Evolutionary conservation across 2,888 invertebrate species (phyloP), one percentile per base, ranked within the genome.

Genomic region (Luffia ferchaultella): DNA sequence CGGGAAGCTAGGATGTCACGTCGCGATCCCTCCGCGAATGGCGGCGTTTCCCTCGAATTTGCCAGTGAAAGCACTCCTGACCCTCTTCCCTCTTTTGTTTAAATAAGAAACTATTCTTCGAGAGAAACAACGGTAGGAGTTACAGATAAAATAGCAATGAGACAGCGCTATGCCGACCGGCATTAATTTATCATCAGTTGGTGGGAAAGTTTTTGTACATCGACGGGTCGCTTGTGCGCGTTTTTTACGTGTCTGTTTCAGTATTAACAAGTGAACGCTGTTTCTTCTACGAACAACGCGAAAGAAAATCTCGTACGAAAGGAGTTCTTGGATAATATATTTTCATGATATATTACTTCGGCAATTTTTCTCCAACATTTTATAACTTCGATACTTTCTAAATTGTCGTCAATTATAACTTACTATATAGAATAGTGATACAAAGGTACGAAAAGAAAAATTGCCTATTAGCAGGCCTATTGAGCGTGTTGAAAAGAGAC

Each of bases 11-110:
- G 49, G 41, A 20, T 42, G 20, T 42, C 42, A 42, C 18, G 48
- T 18, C 19, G 41, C 18, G 16, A 41, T 48, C 17, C 18, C 20
- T 40, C 46, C 19, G 45, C 43, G 49, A 52, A 49, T 47, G 49
- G 47, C 45, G 7, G 16, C 40, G 47, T 52, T 50, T 20, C 49
- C 46, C 44, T 43, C 46, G 30, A 45, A 51, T 49, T 52, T 48
- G 20, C 46, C 50, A 43, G 47, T 18, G 49, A 52, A 52, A 51
- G 16, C 30, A 30, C 30, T 30, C 30, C 17, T 7, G 40, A 16
- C 30, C 40, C 46, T 16, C 19, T 48, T 42, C 18, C 42, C 44
- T 43, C 20, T 19, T 48, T 44, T 42, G 20, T 43, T 49, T 42
- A 20, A 16, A 43, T 16, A 42, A 20, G 43, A 19, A 42, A 42